These are phyloP conservation scores for Oxystoma pomonae DNA, from an alignment of 2,888 invertebrate species.

Conservation along the genomic window DNA sequence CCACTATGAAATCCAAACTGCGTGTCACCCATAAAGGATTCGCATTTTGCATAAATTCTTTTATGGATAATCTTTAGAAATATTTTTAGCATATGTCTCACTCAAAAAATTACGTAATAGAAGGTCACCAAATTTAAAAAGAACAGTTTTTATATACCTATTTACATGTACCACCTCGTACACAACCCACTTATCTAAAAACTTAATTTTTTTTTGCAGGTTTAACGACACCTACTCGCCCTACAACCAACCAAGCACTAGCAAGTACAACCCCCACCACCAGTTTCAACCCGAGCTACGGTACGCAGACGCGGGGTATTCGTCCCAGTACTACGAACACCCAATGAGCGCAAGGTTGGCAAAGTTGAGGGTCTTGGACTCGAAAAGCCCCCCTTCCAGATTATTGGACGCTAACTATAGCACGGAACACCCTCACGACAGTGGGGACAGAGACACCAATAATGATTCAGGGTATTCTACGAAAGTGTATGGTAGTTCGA, in stretches of 20 bases:
- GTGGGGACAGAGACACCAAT: conserved; percentile 62
- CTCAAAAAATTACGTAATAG: no score
- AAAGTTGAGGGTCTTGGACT: conserved; percentile 37
- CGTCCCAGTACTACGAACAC: conserved; percentile 29
- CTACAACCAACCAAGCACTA: conserved; percentile 24
- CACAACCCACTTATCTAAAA: no score
- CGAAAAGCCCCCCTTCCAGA: conserved; percentile 31
- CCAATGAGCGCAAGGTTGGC: conserved; percentile 41
- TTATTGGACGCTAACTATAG: conserved; percentile 35
- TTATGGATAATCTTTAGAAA: no score
- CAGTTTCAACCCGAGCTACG: conserved; percentile 29
- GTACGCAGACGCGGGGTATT: conserved; percentile 15
- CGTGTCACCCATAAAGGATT: no score
- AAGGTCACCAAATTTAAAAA: no score
- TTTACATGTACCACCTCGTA: no score
- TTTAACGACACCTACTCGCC: conserved; percentile 28
- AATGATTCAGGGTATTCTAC: conserved; percentile 86
- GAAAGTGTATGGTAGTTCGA: conserved; percentile 73
- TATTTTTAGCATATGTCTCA: no score
- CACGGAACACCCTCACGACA: conserved; percentile 32
- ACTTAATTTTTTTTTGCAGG: conserved; percentile 10
- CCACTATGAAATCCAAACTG: no score
- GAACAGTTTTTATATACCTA: no score
- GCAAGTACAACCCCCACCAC: conserved; percentile 24
- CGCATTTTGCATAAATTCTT: no score